phyloP scores from a whole-genome alignment of 2,888 invertebrate genomes.

The Noctua janthe region DNA sequence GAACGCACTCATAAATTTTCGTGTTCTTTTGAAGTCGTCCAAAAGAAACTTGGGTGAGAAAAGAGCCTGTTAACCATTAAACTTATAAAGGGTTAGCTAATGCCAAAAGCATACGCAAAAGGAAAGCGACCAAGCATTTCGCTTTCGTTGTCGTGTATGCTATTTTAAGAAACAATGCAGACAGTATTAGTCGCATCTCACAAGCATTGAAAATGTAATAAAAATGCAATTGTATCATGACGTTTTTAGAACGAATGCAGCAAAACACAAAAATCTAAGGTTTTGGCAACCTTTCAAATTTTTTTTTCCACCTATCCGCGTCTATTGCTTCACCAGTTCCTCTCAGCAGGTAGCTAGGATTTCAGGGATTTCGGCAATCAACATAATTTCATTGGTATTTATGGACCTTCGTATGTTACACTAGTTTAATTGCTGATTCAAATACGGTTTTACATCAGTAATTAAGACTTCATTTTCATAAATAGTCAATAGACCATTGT shows the following conservation, averaged over 20 bases:
- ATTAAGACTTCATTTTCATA: slow-evolving; percentile 40
- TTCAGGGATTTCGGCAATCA: neutral
- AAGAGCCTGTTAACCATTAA: slow-evolving; percentile 1
- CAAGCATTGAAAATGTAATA: slow-evolving; percentile 1
- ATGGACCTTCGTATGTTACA: neutral
- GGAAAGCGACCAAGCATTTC: neutral
- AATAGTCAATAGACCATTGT: slow-evolving; percentile 56
- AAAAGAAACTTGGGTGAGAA: slow-evolving; percentile 2
- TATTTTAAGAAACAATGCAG: slow-evolving; percentile 36
- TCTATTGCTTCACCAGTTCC: neutral
- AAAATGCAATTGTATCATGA: slow-evolving; percentile 1
- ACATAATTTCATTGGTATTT: slow-evolving; percentile 3
- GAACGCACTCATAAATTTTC: slow-evolving; percentile 24
- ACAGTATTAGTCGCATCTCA: neutral
- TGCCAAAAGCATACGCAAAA: slow-evolving; percentile 1
- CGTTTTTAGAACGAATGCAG: slow-evolving; percentile 21
- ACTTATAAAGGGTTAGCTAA: neutral
- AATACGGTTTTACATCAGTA: slow-evolving; percentile 37
- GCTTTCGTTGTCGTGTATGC: neutral
- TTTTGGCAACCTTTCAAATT: slow-evolving; percentile 6
- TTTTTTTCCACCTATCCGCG: neutral
- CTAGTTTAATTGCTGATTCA: slow-evolving; percentile 29
- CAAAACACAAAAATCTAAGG: slow-evolving; percentile 8
- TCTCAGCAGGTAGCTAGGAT: neutral
- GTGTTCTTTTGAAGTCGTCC: slow-evolving; percentile 1